A percentile compares a stretch with the other conserved stretches of the same genome.
Evolutionary conservation across 1,140 invertebrate species (phyloP).

Genomic region (Nephotettix cincticeps): DNA sequence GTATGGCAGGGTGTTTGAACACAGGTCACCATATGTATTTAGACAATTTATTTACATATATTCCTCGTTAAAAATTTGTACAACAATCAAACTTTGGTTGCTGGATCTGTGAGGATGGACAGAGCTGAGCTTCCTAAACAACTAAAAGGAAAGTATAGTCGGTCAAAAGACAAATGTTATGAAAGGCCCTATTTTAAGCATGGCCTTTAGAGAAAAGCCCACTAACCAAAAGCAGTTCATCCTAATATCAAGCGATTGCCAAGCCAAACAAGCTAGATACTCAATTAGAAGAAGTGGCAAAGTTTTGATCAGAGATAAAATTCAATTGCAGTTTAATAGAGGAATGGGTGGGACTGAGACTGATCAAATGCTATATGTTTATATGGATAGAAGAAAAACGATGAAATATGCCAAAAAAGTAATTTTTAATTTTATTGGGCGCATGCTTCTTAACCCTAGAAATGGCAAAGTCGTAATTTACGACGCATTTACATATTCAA

Average conservation of each 20-base stretch:
- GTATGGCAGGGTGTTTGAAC: not conserved
- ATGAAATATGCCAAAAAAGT: constrained; percentile 26
- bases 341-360: not conserved
- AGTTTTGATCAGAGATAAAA: not conserved
- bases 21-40: constrained; percentile 17
- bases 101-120: constrained; percentile 12
- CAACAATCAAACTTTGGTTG: not conserved
- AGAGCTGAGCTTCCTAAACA: constrained; percentile 2
- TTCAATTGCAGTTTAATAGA: not conserved
- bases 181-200: constrained; percentile 21
- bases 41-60: constrained; percentile 13
- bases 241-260: not conserved
- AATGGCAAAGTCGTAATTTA: too few species aligned
- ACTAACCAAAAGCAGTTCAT: too few species aligned
- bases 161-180: constrained; percentile 5
- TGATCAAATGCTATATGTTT: not conserved
- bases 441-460: too few species aligned
- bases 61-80: constrained; percentile 1
- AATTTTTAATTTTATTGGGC: constrained; percentile 25
- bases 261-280: constrained; percentile 6
- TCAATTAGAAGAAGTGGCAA: not conserved
- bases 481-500: too few species aligned
- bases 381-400: not conserved
- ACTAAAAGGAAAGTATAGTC: not conserved
- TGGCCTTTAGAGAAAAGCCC: too few species aligned